phyloP scores from a whole-genome alignment of 2,797 vertebrate genomes.

The Acanthurus leucopareius region DNA sequence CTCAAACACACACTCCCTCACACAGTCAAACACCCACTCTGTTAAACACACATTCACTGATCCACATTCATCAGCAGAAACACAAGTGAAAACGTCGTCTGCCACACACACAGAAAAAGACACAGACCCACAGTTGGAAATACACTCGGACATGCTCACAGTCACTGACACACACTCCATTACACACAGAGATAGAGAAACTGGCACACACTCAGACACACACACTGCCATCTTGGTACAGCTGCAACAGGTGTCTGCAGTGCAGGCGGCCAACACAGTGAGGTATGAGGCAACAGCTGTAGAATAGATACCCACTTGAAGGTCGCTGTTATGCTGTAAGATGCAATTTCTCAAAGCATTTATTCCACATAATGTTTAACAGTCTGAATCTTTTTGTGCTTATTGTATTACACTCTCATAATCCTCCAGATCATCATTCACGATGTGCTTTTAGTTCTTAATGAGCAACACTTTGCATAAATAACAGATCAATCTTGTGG shows the following conservation, averaged over 20 bases:
- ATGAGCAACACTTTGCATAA: too few relatives aligned
- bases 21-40: slow-evolving; percentile 55
- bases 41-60: slow-evolving; percentile 45
- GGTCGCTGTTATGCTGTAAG: neutral
- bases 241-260: slow-evolving; percentile 82
- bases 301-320: neutral
- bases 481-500: too few relatives aligned
- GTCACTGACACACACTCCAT: slow-evolving; percentile 36
- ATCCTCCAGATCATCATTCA: neutral
- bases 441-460: neutral
- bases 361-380: neutral
- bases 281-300: slow-evolving; percentile 77
- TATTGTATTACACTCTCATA: neutral
- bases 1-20: slow-evolving; percentile 26
- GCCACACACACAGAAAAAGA: slow-evolving; percentile 27
- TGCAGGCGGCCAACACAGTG: slow-evolving; percentile 85
- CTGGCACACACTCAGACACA: slow-evolving; percentile 44
- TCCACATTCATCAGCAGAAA: slow-evolving; percentile 21
- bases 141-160: slow-evolving; percentile 20
- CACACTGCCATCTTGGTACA: slow-evolving; percentile 55
- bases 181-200: neutral
- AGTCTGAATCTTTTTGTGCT: neutral
- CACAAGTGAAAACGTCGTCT: neutral
- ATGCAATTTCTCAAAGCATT: neutral
- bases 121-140: slow-evolving; percentile 31